Evolutionary conservation across 2,888 invertebrate species (phyloP), one percentile per base, ranked within the genome.

Genomic region (Drosophila recens): DNA sequence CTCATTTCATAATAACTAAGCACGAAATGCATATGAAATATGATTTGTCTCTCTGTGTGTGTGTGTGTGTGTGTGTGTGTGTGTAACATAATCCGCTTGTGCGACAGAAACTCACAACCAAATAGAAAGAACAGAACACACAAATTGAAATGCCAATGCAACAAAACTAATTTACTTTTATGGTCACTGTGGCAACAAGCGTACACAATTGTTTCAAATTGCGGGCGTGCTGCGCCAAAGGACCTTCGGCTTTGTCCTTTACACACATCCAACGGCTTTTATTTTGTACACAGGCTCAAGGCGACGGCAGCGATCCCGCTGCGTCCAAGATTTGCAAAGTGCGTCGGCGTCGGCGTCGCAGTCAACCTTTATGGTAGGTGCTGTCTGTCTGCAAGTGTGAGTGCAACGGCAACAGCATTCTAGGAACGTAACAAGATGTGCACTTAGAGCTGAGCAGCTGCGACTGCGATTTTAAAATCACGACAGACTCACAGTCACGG

Each of bases 101-200:
- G 58, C 54, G n/a, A 30, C 56, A 33, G 10, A 49, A 30, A 36
- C 23, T 48, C 70, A 77, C 65, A 67, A 49, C n/a, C 45, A 11
- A 59, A 66, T 53, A 27, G 51, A 52, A 53, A 42, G 38, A 64
- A 42, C 66, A 59, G 61, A 73, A 30, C 30, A 6, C 61, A 59
- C 80, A 84, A 90, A 90, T 90, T 87, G 87, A 87, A 90, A 87
- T 85, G 68, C 75, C 75, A 82, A 80, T 75, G 76, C 52, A 74
- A 85, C 67, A 82, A 76, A 82, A 89, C 58, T 66, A 68, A 82
- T 76, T 76, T 80, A 83, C 73, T 77, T 87, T 82, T 78, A 80
- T 80, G 80, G 73, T 72, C 62, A 68, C 49, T 62, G 72, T 66
- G 64, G 48, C 67, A 64, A 48, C 72, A 64, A 57, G 75, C 70